These are phyloP conservation scores for Triops longicaudatus DNA, from an alignment of 1,140 invertebrate genomes.

Conservation along the genomic window DNA sequence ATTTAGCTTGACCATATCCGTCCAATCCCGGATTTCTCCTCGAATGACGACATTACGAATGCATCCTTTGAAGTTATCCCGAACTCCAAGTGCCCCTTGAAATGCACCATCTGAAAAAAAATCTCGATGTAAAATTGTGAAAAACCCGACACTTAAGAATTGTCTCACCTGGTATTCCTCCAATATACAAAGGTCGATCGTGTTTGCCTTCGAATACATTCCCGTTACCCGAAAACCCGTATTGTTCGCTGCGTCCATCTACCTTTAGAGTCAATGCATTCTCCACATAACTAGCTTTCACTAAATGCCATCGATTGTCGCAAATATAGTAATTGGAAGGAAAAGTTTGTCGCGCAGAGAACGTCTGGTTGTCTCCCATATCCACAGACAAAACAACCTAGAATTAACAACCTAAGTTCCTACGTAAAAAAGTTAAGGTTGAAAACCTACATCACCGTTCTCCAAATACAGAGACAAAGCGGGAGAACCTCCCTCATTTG, in stretches of 20 bases:
- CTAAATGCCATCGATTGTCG: slow-evolving; percentile 78
- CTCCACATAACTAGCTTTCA: slow-evolving; percentile 61
- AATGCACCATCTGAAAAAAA: slow-evolving; percentile 53
- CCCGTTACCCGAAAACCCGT: slow-evolving; percentile 41
- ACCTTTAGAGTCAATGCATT: slow-evolving; percentile 59
- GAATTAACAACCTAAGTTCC: slow-evolving; percentile 30
- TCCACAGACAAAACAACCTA: slow-evolving; percentile 60
- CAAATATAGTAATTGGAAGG: slow-evolving; percentile 55
- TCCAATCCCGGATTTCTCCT: slow-evolving; percentile 62
- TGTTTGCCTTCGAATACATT: slow-evolving; percentile 42
- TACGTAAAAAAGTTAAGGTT: not conserved
- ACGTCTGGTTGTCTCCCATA: slow-evolving; percentile 52
- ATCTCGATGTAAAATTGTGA: slow-evolving; percentile 27
- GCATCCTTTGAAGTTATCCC: slow-evolving; percentile 83
- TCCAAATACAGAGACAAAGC: slow-evolving; percentile 65
- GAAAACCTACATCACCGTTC: slow-evolving; percentile 56
- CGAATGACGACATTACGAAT: slow-evolving; percentile 72
- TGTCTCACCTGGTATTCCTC: slow-evolving; percentile 66
- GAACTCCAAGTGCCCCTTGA: slow-evolving; percentile 53
- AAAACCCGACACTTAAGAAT: not conserved
- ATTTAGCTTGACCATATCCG: slow-evolving; percentile 66
- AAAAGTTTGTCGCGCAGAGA: slow-evolving; percentile 50
- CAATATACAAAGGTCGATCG: slow-evolving; percentile 65
- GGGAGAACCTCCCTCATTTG: slow-evolving; percentile 51
- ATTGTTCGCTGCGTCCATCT: slow-evolving; percentile 50